phyloP scores from a whole-genome alignment of 2,888 invertebrate genomes.

The Laspeyria flexula region DNA sequence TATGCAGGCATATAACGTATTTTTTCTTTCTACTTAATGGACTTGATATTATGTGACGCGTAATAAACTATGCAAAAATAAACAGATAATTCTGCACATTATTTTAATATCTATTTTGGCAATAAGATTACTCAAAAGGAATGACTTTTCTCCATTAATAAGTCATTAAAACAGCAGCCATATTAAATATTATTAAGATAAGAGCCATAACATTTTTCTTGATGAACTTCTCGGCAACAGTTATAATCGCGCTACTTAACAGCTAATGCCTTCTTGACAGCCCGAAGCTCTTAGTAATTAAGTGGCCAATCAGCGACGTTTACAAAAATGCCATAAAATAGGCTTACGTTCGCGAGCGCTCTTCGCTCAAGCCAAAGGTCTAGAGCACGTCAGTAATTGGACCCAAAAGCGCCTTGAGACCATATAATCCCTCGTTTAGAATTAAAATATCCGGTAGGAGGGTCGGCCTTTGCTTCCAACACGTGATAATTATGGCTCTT shows the following conservation, averaged over 20 bases:
- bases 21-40: too few relatives aligned
- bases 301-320: slow-evolving; percentile 15
- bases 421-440: slow-evolving; percentile 52
- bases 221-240: background rate
- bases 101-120: too few relatives aligned
- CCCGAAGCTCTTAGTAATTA: slow-evolving; percentile 20
- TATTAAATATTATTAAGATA: background rate
- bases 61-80: too few relatives aligned
- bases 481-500: slow-evolving; percentile 39
- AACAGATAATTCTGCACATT: too few relatives aligned
- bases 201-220: background rate
- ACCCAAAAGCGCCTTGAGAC: slow-evolving; percentile 50
- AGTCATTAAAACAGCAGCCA: background rate
- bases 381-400: slow-evolving; percentile 51
- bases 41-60: too few relatives aligned
- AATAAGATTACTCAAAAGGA: background rate
- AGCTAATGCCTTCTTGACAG: slow-evolving; percentile 15
- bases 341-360: slow-evolving; percentile 27
- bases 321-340: slow-evolving; percentile 26
- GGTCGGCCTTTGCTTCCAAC: slow-evolving; percentile 19
- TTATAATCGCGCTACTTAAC: slow-evolving; percentile 2
- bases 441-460: slow-evolving; percentile 53
- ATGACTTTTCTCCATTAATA: background rate
- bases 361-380: slow-evolving; percentile 27
- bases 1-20: too few relatives aligned